phyloP scores from a whole-genome alignment of 2,797 vertebrate species.

The Liparis tanakae region DNA sequence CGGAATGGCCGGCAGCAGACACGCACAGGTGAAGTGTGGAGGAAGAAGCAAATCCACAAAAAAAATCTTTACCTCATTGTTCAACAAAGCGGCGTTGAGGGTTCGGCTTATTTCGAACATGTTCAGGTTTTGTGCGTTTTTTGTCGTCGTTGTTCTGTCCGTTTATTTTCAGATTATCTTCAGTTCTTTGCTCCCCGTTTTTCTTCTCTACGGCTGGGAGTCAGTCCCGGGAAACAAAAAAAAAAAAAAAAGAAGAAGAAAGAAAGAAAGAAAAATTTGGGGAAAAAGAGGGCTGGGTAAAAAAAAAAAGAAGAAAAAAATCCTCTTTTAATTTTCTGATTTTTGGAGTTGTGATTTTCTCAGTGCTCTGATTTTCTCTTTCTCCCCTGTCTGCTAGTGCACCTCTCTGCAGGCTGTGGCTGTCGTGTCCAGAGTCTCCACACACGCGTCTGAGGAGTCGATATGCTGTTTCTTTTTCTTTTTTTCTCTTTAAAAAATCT shows the following conservation, averaged over 20 bases:
- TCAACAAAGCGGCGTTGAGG: slow-evolving; percentile 99
- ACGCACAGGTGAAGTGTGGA: slow-evolving; percentile 73
- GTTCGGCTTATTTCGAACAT: slow-evolving; percentile 99
- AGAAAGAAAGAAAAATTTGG: slow-evolving; percentile 53
- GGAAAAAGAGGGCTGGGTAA: slow-evolving; percentile 61
- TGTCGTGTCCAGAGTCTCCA: slow-evolving; percentile 91
- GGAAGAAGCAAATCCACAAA: slow-evolving; percentile 70
- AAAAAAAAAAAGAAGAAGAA: slow-evolving; percentile 32
- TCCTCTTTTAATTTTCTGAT: slow-evolving; percentile 78
- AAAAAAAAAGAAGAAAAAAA: slow-evolving; percentile 60
- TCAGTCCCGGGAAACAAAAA: slow-evolving; percentile 77
- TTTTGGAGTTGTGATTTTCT: slow-evolving; percentile 66
- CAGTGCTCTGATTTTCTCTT: slow-evolving; percentile 62
- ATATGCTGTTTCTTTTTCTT: slow-evolving; percentile 84
- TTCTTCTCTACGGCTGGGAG: slow-evolving; percentile 71
- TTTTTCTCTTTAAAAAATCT: slow-evolving; percentile 85
- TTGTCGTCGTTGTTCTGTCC: slow-evolving; percentile 59
- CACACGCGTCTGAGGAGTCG: slow-evolving; percentile 91
- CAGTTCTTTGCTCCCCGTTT: slow-evolving; percentile 71
- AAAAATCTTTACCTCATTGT: slow-evolving; percentile 96
- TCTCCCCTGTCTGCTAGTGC: slow-evolving; percentile 81
- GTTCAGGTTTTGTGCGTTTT: slow-evolving; percentile 83
- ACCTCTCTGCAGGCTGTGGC: slow-evolving; percentile 93
- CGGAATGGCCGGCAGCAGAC: slow-evolving; percentile 79
- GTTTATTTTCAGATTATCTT: slow-evolving; percentile 70